Evolutionary conservation across 1,140 invertebrate species (phyloP).

Genomic region (Antheraea pernyi): DNA sequence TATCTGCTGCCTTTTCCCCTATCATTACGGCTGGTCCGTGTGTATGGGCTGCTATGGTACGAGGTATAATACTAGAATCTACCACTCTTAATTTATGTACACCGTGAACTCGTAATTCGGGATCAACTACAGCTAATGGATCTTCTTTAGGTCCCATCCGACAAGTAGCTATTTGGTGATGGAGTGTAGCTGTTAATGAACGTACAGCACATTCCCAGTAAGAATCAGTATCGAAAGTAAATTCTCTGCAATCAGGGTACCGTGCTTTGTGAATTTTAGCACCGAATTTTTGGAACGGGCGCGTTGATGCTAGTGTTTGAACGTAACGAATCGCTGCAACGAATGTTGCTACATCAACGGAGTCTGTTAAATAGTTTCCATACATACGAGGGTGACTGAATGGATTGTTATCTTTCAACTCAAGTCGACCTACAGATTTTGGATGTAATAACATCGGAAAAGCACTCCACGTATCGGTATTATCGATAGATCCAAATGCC

Average conservation of each 20-base stretch:
- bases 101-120: constrained; percentile 56
- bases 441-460: constrained; percentile 39
- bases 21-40: constrained; percentile 92
- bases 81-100: constrained; percentile 51
- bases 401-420: constrained; percentile 83
- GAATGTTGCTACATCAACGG: constrained; percentile 81
- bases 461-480: constrained; percentile 30
- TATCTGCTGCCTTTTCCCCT: constrained; percentile 88
- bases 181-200: constrained; percentile 55
- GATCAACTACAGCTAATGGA: constrained; percentile 65
- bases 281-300: constrained; percentile 33
- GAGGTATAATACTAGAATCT: constrained; percentile 83
- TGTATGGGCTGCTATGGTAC: constrained; percentile 87
- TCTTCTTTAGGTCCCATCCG: constrained; percentile 75
- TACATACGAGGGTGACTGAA: constrained; percentile 87
- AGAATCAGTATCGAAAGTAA: constrained; percentile 80
- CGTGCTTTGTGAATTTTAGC: constrained; percentile 27
- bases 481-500: constrained; percentile 28
- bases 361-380: constrained; percentile 86
- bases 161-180: constrained; percentile 70
- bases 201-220: constrained; percentile 90
- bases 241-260: constrained; percentile 19
- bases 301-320: constrained; percentile 62
- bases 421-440: constrained; percentile 83
- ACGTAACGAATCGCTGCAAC: constrained; percentile 80